These are phyloP conservation scores for Ia io DNA, from an alignment of 2,113 vertebrate genomes.

Conservation along the genomic window DNA sequence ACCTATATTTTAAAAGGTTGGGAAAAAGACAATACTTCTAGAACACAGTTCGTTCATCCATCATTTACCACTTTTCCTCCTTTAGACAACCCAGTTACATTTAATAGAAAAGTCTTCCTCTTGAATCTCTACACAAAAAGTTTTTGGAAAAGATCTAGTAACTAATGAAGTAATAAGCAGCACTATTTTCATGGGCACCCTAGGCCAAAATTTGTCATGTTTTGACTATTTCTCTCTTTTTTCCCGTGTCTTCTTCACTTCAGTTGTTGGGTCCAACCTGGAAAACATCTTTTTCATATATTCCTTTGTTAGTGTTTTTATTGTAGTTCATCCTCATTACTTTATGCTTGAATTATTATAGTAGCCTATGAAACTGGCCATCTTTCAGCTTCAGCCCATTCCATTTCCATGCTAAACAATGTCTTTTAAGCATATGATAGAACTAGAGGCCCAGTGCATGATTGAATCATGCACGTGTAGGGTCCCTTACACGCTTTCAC, in stretches of 20 bases:
- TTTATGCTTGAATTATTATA: background rate
- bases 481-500: no score
- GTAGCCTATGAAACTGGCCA: background rate
- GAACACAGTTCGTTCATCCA: background rate
- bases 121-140: conserved; percentile 13
- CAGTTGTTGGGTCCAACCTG: background rate
- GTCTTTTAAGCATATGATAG: background rate
- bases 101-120: background rate
- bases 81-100: background rate
- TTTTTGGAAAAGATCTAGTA: background rate
- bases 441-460: no score
- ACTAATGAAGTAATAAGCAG: background rate
- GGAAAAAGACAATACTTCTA: background rate
- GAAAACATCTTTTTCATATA: background rate
- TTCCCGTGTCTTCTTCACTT: background rate
- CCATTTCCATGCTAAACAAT: background rate
- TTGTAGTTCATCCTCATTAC: background rate
- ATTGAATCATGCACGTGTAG: no score
- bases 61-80: conserved; percentile 16
- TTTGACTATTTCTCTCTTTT: background rate
- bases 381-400: background rate
- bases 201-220: background rate
- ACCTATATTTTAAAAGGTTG: background rate
- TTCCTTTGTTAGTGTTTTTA: conserved; percentile 10
- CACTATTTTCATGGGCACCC: background rate